These are phyloP conservation scores for Ammodytes marinus DNA, from an alignment of 2,113 vertebrate species.

Conservation along the genomic window DNA sequence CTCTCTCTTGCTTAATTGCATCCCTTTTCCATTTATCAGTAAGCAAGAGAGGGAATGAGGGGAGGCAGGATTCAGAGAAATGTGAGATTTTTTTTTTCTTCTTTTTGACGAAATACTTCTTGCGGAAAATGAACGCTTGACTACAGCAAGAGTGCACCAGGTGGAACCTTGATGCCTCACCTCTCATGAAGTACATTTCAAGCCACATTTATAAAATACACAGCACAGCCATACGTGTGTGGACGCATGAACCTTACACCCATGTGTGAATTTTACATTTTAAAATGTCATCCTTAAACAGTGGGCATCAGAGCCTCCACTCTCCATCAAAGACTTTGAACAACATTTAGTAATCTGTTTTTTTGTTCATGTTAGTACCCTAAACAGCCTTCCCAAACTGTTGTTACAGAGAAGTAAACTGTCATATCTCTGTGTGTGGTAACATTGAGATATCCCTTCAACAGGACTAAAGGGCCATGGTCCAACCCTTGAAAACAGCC, in stretches of 20 bases:
- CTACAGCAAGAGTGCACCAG: neutral
- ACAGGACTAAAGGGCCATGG: neutral
- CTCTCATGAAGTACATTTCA: conserved; percentile 12
- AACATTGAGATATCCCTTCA: neutral
- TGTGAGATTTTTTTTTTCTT: conserved; percentile 42
- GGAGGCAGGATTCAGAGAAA: conserved; percentile 17
- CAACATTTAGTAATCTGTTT: neutral
- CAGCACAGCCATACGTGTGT: neutral
- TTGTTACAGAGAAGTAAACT: neutral
- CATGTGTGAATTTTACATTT: neutral
- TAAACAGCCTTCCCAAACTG: neutral
- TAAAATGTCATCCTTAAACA: neutral
- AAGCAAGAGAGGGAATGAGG: conserved; percentile 13
- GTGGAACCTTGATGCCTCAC: neutral
- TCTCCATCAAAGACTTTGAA: neutral
- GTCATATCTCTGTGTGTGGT: neutral
- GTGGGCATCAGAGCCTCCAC: neutral
- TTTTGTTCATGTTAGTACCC: neutral
- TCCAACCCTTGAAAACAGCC: neutral
- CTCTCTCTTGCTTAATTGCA: conserved; percentile 72
- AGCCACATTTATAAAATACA: neutral
- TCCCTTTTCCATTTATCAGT: conserved; percentile 64
- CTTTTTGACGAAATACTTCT: conserved; percentile 1
- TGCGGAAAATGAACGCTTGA: neutral
- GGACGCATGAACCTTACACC: neutral